A percentile compares a stretch with the other conserved stretches of the same genome.
Conservation (phyloP, 1,140 invertebrate genomes). For the Drusus annulatus region DNA sequence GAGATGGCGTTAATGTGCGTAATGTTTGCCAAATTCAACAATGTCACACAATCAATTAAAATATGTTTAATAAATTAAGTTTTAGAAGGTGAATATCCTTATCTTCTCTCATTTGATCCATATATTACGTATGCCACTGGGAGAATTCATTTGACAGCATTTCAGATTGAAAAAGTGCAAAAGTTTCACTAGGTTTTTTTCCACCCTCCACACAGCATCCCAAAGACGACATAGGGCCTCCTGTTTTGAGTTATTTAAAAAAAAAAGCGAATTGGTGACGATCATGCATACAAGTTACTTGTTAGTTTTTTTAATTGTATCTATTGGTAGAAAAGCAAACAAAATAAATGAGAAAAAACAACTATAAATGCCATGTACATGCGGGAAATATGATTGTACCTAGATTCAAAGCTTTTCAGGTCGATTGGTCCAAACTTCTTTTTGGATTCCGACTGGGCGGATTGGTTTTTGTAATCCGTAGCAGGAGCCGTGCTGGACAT, state of each 20-base stretch:
- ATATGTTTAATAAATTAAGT: no score
- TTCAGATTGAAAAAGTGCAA: no score
- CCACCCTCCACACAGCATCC: no score
- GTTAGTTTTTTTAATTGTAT: neutral
- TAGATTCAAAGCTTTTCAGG: slow-evolving; percentile 76
- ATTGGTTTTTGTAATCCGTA: slow-evolving; percentile 44
- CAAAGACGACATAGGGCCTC: no score
- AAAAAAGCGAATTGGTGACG: neutral
- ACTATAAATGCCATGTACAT: no score
- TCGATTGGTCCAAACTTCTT: slow-evolving; percentile 69
- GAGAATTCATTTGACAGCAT: neutral
- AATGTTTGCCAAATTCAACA: no score
- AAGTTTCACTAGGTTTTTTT: neutral
- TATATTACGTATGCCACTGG: no score
- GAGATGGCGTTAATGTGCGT: no score
- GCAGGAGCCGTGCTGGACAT: slow-evolving; percentile 61
- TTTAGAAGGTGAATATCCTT: no score
- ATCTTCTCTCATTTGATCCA: no score
- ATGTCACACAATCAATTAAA: no score
- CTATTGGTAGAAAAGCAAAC: neutral
- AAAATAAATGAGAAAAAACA: neutral
- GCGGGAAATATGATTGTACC: slow-evolving; percentile 65
- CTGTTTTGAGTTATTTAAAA: no score
- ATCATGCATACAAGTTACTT: neutral
- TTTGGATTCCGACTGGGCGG: slow-evolving; percentile 50